Evolutionary conservation across 2,113 vertebrate species (phyloP).

Genomic region (Neodon shergylaensis): DNA sequence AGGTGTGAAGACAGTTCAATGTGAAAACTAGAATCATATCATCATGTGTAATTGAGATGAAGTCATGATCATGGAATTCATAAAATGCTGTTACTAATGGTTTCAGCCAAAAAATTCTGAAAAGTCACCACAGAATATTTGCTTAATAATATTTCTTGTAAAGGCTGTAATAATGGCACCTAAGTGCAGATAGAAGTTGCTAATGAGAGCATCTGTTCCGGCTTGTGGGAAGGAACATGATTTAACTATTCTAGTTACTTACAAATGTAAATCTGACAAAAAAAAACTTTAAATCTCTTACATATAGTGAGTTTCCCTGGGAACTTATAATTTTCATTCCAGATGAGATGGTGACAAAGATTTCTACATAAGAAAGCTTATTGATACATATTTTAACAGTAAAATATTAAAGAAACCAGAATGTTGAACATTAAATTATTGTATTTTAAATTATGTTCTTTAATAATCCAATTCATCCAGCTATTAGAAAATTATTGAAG

Average conservation of each 20-base stretch:
- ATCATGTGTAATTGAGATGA: background rate
- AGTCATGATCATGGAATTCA: background rate
- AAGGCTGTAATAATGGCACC: conserved; percentile 30
- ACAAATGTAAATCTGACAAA: conserved; percentile 13
- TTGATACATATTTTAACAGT: background rate
- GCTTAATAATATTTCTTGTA: background rate
- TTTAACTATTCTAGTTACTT: background rate
- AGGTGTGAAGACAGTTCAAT: background rate
- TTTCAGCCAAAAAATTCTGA: background rate
- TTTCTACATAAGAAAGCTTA: conserved; percentile 53
- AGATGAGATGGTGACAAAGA: background rate
- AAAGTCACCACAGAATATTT: background rate
- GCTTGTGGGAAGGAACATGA: background rate
- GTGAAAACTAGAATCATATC: background rate
- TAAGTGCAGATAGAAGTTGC: background rate
- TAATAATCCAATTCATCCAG: background rate
- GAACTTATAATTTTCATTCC: background rate
- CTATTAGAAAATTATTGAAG: background rate
- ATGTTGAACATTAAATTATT: background rate
- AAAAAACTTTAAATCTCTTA: conserved; percentile 31
- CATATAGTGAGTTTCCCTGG: background rate
- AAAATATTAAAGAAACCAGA: conserved; percentile 28
- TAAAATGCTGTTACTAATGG: conserved; percentile 11
- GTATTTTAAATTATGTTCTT: background rate
- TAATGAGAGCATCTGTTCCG: conserved; percentile 26